phyloP scores from a whole-genome alignment of 2,113 vertebrate genomes.

The rabbit (Oryctolagus cuniculus) region mOryCun1.1 NC_091438.1:60210001-60210500 shows the following conservation, averaged over 20 bases:
- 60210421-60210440: not conserved
- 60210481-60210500: not conserved
- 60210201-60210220: not conserved
- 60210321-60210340: not conserved
- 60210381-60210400: too few species aligned
- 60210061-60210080: accelerated
- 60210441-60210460: constrained; percentile 65
- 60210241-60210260: not conserved
- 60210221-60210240: not conserved
- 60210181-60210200: not conserved
- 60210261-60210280: not conserved
- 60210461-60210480: not conserved
- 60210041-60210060: not conserved
- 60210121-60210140: too few species aligned
- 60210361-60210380: not conserved
- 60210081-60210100: not conserved
- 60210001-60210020: not conserved
- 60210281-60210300: not conserved
- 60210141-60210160: not conserved
- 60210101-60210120: not conserved
- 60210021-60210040: not conserved
- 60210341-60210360: not conserved
- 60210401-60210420: not conserved
- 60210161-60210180: not conserved
- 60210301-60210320: not conserved